These are phyloP conservation scores for Tympanuchus pallidicinctus DNA, from an alignment of 2,113 vertebrate species.

Conservation along the genomic window DNA sequence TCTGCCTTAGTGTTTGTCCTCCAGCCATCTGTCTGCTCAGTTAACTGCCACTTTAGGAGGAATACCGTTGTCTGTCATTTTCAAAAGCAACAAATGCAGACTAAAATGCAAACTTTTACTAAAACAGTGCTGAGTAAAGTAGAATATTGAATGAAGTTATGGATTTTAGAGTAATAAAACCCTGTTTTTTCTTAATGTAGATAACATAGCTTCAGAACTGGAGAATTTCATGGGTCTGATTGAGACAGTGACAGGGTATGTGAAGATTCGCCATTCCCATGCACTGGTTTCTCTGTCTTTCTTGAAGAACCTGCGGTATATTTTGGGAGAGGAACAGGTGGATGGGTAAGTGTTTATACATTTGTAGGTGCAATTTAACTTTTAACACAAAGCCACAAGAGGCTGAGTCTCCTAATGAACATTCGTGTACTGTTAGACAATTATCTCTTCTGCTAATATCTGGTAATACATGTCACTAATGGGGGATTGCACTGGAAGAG, in stretches of 20 bases:
- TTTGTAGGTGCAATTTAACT: not conserved
- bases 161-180: not conserved
- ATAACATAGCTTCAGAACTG: slow-evolving; percentile 96
- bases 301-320: slow-evolving; percentile 92
- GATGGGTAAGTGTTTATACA: slow-evolving; percentile 83
- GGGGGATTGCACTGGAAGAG: not conserved
- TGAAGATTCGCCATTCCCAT: slow-evolving; percentile 96
- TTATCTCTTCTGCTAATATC: not conserved
- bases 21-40: not conserved
- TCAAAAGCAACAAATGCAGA: not conserved
- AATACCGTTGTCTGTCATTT: not conserved
- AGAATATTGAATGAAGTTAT: not conserved
- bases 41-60: not conserved
- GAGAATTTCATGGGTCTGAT: slow-evolving; percentile 98
- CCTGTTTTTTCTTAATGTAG: slow-evolving; percentile 54
- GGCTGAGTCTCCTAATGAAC: not conserved
- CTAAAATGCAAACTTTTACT: not conserved
- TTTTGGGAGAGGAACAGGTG: slow-evolving; percentile 91
- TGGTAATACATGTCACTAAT: not conserved
- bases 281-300: slow-evolving; percentile 94
- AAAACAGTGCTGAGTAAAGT: not conserved
- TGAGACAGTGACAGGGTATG: slow-evolving; percentile 93
- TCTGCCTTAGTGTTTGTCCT: slow-evolving; percentile 38
- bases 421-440: not conserved
- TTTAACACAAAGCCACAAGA: not conserved